phyloP scores from a whole-genome alignment of 2,113 vertebrate species.

The Phasianus colchicus region DNA sequence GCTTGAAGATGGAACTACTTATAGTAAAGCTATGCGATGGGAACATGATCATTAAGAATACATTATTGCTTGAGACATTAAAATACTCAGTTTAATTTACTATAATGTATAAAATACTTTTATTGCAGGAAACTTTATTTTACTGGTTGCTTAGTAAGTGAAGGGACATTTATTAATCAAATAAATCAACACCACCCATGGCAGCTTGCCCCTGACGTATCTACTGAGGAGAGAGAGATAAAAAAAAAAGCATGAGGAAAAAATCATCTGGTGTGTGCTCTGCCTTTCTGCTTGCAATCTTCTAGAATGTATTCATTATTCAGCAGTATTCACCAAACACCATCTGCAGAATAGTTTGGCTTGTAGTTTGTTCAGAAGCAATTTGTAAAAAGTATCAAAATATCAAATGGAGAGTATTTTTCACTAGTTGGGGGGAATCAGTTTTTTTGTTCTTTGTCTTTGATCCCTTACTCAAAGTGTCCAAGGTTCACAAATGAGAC shows the following conservation, averaged over 20 bases:
- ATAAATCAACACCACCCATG: constrained; percentile 56
- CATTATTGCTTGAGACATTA: constrained; percentile 47
- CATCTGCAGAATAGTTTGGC: not conserved
- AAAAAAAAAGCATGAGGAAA: constrained; percentile 45
- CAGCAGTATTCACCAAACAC: not conserved
- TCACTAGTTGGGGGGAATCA: not conserved
- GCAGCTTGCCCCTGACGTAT: constrained; percentile 34
- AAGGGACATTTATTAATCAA: constrained; percentile 36
- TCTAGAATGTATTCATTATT: not conserved
- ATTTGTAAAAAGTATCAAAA: not conserved
- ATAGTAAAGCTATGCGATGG: constrained; percentile 51
- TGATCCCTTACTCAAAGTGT: not conserved
- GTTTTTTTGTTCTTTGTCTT: not conserved
- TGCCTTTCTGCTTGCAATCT: constrained; percentile 14
- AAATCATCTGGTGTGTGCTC: constrained; percentile 1
- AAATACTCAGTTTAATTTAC: constrained; percentile 33
- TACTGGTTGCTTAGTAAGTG: constrained; percentile 18
- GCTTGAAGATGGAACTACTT: constrained; percentile 71
- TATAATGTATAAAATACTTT: constrained; percentile 20
- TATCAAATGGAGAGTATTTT: not conserved
- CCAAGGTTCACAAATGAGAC: not conserved
- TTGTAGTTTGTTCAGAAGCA: not conserved
- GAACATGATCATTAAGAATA: constrained; percentile 54
- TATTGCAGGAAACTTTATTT: constrained; percentile 1
- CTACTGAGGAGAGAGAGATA: constrained; percentile 28